Conservation (phyloP, 2,888 invertebrate species). For the Chaetogeoica ovagalla region DNA sequence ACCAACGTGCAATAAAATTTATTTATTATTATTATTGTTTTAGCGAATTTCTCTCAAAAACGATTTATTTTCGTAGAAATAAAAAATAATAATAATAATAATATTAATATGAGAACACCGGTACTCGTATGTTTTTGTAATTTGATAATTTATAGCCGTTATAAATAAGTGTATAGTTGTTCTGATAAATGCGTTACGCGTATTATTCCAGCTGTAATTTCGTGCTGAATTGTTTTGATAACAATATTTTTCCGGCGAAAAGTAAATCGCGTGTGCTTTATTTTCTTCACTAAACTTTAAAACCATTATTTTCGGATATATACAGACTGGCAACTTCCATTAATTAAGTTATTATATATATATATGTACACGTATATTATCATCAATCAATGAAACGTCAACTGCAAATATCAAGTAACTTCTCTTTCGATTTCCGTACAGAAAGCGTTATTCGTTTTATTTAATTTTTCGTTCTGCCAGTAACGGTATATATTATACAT, state of each 20-base stretch:
- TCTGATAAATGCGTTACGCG: too few species aligned
- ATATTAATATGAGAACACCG: too few species aligned
- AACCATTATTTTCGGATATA: constrained; percentile 39
- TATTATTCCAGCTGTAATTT: too few species aligned
- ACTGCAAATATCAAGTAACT: constrained; percentile 40
- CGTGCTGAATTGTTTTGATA: too few species aligned
- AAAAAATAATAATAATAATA: too few species aligned
- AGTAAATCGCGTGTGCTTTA: constrained; percentile 32
- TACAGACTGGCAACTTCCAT: constrained; percentile 35
- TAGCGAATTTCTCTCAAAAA: too few species aligned
- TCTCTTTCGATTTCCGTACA: constrained; percentile 28
- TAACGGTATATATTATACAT: not conserved
- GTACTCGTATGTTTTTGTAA: too few species aligned
- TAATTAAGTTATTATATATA: constrained; percentile 31
- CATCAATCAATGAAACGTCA: constrained; percentile 51
- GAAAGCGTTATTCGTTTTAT: constrained; percentile 23
- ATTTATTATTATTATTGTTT: too few species aligned
- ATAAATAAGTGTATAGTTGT: too few species aligned
- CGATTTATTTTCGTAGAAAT: too few species aligned
- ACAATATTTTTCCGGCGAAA: constrained; percentile 9
- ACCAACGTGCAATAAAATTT: too few species aligned
- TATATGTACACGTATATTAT: not conserved
- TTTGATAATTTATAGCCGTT: too few species aligned
- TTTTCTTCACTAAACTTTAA: constrained; percentile 42
- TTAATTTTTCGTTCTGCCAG: not conserved